A percentile compares a stretch with the other conserved stretches of the same genome.
Evolutionary conservation across 2,888 invertebrate species (phyloP).

Genomic region (Eupelmus urozonus): DNA sequence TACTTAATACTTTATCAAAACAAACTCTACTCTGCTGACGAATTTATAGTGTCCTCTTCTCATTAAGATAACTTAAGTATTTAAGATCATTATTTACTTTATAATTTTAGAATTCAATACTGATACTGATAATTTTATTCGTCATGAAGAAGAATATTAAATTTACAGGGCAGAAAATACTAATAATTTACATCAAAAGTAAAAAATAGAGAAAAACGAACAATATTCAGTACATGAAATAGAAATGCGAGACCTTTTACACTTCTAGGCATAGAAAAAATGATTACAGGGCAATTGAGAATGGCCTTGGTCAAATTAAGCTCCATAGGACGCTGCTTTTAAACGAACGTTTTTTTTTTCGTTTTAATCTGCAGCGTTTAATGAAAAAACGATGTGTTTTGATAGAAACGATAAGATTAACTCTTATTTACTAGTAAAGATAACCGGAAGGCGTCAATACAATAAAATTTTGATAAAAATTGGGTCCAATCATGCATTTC

Average conservation of each 20-base stretch:
- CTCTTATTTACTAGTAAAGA: constrained; percentile 22
- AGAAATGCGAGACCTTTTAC: neutral
- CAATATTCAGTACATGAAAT: too few relatives aligned
- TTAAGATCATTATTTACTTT: too few relatives aligned
- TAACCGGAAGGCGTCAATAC: neutral
- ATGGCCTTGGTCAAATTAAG: constrained; percentile 1
- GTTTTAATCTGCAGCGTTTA: neutral
- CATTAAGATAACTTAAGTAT: too few relatives aligned
- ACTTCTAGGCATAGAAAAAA: constrained; percentile 10
- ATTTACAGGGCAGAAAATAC: too few relatives aligned
- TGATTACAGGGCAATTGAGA: constrained; percentile 30
- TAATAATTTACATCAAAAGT: too few relatives aligned
- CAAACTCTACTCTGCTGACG: too few relatives aligned
- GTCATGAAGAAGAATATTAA: too few relatives aligned
- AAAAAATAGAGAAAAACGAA: too few relatives aligned
- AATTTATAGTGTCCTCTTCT: too few relatives aligned
- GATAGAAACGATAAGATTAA: neutral
- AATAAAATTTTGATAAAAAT: constrained; percentile 28
- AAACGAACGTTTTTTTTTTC: constrained; percentile 3
- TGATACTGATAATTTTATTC: too few relatives aligned
- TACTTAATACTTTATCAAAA: too few relatives aligned
- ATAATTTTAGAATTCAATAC: too few relatives aligned
- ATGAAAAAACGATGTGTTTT: neutral
- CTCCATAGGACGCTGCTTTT: neutral
- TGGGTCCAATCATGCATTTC: neutral